Percentiles rank a stretch among this genome's conserved stretches.
phyloP scores from a whole-genome alignment of 2,888 invertebrate genomes.

The Acleris sparsana region DNA sequence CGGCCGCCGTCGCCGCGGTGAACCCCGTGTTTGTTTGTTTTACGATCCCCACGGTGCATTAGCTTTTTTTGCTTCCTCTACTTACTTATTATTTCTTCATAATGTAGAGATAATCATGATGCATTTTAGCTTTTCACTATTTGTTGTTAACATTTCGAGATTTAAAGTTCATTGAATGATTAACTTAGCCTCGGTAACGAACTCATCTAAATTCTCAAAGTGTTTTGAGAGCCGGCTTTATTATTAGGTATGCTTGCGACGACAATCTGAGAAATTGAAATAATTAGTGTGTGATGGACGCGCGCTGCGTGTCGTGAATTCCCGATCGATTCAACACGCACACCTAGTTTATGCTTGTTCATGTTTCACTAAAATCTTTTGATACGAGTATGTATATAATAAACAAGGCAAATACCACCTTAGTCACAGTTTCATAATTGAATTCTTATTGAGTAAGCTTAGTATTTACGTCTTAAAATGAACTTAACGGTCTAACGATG shows the following conservation, averaged over 20 bases:
- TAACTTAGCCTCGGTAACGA: slow-evolving; percentile 37
- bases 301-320: slow-evolving; percentile 51
- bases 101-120: slow-evolving; percentile 52
- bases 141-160: slow-evolving; percentile 13
- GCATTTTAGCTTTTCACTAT: slow-evolving; percentile 56
- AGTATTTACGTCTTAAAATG: slow-evolving; percentile 51
- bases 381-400: neutral
- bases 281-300: slow-evolving; percentile 72
- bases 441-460: neutral
- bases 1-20: slow-evolving; percentile 69
- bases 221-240: slow-evolving; percentile 59
- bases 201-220: slow-evolving; percentile 65
- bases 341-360: slow-evolving; percentile 12
- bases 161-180: slow-evolving; percentile 32
- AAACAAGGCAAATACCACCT: neutral
- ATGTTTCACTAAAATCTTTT: neutral
- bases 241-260: slow-evolving; percentile 65
- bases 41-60: slow-evolving; percentile 81
- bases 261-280: slow-evolving; percentile 73
- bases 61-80: slow-evolving; percentile 71
- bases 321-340: slow-evolving; percentile 16
- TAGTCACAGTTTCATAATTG: slow-evolving; percentile 8
- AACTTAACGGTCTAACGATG: slow-evolving; percentile 59
- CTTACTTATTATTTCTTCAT: slow-evolving; percentile 75
- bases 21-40: slow-evolving; percentile 80